Percentiles rank a stretch among this genome's conserved stretches.
These are phyloP conservation scores for Aphaenogaster rudis DNA, from an alignment of 1,140 invertebrate genomes.

Conservation along the genomic window DNA sequence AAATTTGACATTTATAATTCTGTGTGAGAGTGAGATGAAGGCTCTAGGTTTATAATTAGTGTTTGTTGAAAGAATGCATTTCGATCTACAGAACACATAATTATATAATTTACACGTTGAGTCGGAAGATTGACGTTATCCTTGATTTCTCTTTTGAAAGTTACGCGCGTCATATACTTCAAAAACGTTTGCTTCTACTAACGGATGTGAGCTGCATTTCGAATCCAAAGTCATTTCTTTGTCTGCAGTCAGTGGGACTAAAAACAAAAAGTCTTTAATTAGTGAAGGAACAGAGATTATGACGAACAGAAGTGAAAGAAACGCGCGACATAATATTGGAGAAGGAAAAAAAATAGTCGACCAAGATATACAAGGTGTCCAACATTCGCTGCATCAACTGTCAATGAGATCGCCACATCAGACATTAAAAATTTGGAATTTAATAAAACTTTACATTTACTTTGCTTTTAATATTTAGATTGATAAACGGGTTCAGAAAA, in stretches of 20 bases:
- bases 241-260: background rate
- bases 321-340: background rate
- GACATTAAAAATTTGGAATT: background rate
- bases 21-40: background rate
- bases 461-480: background rate
- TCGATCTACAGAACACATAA: background rate
- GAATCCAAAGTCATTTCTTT: conserved; percentile 15
- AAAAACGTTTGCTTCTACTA: background rate
- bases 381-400: background rate
- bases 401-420: background rate
- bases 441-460: background rate
- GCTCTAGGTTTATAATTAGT: conserved; percentile 11
- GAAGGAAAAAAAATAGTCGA: background rate
- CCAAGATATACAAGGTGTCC: background rate
- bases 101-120: conserved; percentile 7
- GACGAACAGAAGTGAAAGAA: background rate
- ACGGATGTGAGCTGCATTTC: background rate
- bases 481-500: background rate
- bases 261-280: conserved; percentile 20
- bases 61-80: background rate
- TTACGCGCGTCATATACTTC: background rate
- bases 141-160: conserved; percentile 2
- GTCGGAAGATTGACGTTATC: background rate
- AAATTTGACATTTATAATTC: conserved; percentile 22
- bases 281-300: conserved; percentile 32